A percentile compares a stretch with the other conserved stretches of the same genome.
Conservation (phyloP, 2,797 vertebrate species). For the Rhabdomys pumilio region DNA sequence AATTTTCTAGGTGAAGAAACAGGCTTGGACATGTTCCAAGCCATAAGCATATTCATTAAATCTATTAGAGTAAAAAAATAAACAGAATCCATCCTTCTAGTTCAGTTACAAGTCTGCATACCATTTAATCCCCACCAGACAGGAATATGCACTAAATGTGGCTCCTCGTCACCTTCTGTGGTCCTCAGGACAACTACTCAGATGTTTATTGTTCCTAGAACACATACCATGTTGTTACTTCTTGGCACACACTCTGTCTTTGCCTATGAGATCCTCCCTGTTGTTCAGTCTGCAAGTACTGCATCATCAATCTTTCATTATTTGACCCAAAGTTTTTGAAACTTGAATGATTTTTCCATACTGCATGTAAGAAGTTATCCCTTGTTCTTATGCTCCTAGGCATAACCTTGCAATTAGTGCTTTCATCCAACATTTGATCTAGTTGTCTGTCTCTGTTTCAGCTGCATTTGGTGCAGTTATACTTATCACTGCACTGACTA, state of each 20-base stretch:
- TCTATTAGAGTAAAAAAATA: background rate
- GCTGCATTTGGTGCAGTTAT: background rate
- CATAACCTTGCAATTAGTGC: background rate
- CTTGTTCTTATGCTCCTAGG: background rate
- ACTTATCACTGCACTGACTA: background rate
- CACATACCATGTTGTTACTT: background rate
- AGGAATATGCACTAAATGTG: background rate
- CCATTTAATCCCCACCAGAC: background rate
- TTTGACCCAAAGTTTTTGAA: background rate
- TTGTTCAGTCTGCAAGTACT: background rate
- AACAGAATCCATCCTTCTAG: background rate
- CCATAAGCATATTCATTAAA: background rate
- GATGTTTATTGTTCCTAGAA: conserved; percentile 6
- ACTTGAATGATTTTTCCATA: background rate
- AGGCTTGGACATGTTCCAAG: background rate
- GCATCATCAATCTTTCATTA: conserved; percentile 11
- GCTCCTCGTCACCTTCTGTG: background rate
- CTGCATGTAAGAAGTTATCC: background rate
- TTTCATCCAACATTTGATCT: background rate
- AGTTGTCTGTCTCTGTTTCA: background rate
- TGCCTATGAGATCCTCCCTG: background rate
- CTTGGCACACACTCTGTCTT: background rate
- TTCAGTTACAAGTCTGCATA: background rate
- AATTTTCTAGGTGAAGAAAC: conserved; percentile 51
- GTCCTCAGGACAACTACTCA: background rate